Conservation (phyloP, 2,797 vertebrate species). For the Myotis vivesi region DNA sequence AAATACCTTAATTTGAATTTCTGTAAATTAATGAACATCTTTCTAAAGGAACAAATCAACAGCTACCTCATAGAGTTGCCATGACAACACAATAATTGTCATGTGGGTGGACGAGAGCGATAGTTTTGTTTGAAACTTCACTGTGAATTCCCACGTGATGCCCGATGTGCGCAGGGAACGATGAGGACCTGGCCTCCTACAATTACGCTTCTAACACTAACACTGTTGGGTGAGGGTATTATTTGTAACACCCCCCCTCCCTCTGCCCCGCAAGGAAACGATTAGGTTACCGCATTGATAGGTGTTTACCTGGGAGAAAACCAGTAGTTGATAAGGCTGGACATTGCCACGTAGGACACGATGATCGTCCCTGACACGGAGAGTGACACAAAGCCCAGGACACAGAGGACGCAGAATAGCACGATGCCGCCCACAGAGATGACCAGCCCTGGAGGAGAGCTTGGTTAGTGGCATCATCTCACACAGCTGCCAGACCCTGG, state of each 20-base stretch:
- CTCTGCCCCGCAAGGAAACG: not conserved
- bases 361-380: slow-evolving; percentile 81
- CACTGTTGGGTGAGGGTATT: not conserved
- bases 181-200: not conserved
- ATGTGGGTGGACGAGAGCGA: rapidly evolving
- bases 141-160: not conserved
- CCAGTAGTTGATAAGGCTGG: slow-evolving; percentile 83
- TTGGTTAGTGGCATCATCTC: not conserved
- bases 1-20: not conserved
- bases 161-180: not conserved
- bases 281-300: not conserved
- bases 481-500: not conserved
- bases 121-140: not conserved
- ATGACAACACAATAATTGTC: not conserved
- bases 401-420: slow-evolving; percentile 86
- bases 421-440: slow-evolving; percentile 84
- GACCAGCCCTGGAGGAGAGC: slow-evolving; percentile 82
- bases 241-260: not conserved
- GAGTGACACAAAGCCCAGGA: slow-evolving; percentile 83
- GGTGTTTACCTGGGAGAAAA: slow-evolving; percentile 80
- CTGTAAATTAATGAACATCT: not conserved
- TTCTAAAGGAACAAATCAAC: not conserved
- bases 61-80: not conserved
- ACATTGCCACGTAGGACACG: slow-evolving; percentile 79
- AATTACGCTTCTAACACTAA: not conserved